These are phyloP conservation scores for Macaria notata DNA, from an alignment of 2,888 invertebrate genomes.

Conservation along the genomic window DNA sequence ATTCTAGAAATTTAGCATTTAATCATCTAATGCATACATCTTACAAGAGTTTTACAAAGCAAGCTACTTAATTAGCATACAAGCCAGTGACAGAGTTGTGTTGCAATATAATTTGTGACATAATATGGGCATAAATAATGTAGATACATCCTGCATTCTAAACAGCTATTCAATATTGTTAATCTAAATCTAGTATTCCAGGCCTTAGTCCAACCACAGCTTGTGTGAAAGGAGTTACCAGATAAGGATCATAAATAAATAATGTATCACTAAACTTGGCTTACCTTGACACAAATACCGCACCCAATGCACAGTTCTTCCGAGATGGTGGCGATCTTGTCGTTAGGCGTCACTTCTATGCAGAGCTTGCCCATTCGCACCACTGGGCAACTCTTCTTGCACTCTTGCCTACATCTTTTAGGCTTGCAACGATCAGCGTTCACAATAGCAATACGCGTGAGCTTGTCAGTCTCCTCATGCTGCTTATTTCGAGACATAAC, in stretches of 20 bases:
- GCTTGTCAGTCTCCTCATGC: conserved; percentile 93
- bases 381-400: conserved; percentile 99
- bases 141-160: too few relatives aligned
- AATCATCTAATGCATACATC: too few relatives aligned
- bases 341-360: conserved; percentile 97
- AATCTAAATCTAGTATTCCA: too few relatives aligned
- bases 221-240: neutral
- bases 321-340: conserved; percentile 98
- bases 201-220: too few relatives aligned
- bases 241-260: conserved; percentile 14
- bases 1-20: too few relatives aligned
- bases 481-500: conserved; percentile 83
- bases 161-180: too few relatives aligned
- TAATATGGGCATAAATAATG: too few relatives aligned
- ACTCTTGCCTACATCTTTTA: conserved; percentile 99
- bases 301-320: conserved; percentile 99
- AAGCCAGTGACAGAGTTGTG: too few relatives aligned
- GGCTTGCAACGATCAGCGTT: conserved; percentile 99
- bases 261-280: conserved; percentile 22
- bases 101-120: too few relatives aligned
- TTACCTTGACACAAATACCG: conserved; percentile 99
- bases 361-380: conserved; percentile 99
- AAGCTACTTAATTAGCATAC: too few relatives aligned
- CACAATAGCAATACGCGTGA: conserved; percentile 98
- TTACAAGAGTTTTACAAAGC: too few relatives aligned